Conservation (phyloP, 1,140 invertebrate genomes). For the Hylyphantes graminicola region DNA sequence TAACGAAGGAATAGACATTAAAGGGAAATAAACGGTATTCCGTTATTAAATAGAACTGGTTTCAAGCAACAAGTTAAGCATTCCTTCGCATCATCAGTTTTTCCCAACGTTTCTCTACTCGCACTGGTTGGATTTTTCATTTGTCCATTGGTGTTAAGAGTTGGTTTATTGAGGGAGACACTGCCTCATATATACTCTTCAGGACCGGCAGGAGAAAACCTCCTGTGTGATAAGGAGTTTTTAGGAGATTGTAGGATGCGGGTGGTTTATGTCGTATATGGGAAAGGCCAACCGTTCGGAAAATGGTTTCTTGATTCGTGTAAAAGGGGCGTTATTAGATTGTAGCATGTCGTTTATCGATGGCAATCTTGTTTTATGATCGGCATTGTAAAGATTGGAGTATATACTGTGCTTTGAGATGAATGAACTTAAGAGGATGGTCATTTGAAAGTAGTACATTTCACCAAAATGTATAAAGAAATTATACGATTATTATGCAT, state of each 20-base stretch:
- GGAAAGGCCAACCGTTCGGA: not conserved
- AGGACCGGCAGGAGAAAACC: not conserved
- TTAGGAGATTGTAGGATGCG: slow-evolving; percentile 15
- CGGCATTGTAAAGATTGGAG: too few species aligned
- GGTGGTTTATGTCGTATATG: not conserved
- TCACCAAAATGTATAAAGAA: too few species aligned
- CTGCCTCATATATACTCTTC: slow-evolving; percentile 27
- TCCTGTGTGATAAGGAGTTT: not conserved
- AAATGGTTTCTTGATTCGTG: not conserved
- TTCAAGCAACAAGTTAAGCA: not conserved
- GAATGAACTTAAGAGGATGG: too few species aligned
- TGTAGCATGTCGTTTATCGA: too few species aligned
- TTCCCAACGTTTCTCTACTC: not conserved
- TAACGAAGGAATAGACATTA: too few species aligned
- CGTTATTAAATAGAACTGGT: too few species aligned
- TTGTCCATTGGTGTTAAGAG: slow-evolving; percentile 44
- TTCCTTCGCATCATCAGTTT: not conserved
- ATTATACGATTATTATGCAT: too few species aligned
- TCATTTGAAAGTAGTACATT: too few species aligned
- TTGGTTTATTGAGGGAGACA: slow-evolving; percentile 46
- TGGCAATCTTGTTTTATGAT: too few species aligned
- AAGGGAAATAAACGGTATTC: too few species aligned
- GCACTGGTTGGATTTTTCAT: slow-evolving; percentile 27
- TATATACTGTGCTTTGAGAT: too few species aligned
- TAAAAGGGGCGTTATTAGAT: too few species aligned